Conservation (phyloP, 2,888 invertebrate genomes). For the Athetis lepigone region DNA sequence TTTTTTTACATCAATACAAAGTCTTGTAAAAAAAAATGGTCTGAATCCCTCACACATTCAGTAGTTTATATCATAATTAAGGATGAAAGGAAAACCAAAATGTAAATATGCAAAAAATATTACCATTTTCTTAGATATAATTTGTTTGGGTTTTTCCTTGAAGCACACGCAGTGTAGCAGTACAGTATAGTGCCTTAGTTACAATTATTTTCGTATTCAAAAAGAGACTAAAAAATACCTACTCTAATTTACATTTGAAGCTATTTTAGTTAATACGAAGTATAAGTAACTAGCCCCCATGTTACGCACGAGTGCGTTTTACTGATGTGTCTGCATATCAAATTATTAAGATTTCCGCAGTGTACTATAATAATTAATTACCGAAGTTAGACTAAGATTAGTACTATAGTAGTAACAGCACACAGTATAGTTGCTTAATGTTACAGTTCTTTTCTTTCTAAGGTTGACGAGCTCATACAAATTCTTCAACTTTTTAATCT, state of each 20-base stretch:
- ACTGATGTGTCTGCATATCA: too few species aligned
- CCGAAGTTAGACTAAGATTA: too few species aligned
- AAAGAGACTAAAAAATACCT: conserved; percentile 4
- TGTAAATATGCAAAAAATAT: conserved; percentile 34
- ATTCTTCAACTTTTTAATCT: too few species aligned
- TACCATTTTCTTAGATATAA: not conserved
- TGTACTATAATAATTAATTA: too few species aligned
- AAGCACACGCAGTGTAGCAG: conserved; percentile 10
- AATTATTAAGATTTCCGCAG: too few species aligned
- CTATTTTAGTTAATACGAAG: not conserved
- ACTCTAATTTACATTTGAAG: not conserved
- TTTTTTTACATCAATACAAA: conserved; percentile 7
- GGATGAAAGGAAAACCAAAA: conserved; percentile 38
- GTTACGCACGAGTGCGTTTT: too few species aligned
- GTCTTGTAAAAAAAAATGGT: not conserved
- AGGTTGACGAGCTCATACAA: too few species aligned
- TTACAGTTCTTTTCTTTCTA: too few species aligned
- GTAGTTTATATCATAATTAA: not conserved
- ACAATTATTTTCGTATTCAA: conserved; percentile 18
- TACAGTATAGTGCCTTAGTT: too few species aligned
- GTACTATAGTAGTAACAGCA: too few species aligned
- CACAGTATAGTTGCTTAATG: too few species aligned
- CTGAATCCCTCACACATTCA: not conserved
- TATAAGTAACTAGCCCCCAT: too few species aligned
- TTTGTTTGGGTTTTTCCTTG: conserved; percentile 29